Conservation (phyloP, 1,140 invertebrate genomes). For the Drosophila ironensis region DNA sequence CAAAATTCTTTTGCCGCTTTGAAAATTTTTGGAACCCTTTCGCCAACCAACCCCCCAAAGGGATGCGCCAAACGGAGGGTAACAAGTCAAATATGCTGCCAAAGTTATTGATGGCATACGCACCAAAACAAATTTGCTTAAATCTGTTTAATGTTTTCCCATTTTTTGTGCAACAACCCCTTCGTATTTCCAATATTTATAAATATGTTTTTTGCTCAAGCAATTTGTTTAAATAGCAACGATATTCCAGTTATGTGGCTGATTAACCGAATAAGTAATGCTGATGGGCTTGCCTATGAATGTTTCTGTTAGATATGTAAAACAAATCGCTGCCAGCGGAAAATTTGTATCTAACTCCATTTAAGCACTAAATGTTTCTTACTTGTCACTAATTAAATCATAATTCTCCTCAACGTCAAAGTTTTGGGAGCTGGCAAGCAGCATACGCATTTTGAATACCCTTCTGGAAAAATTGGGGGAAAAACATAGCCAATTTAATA, state of each 20-base stretch:
- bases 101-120: conserved; percentile 76
- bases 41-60: conserved; percentile 9
- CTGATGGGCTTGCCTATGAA: conserved; percentile 34
- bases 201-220: conserved; percentile 42
- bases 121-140: conserved; percentile 79
- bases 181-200: conserved; percentile 40
- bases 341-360: too few relatives aligned
- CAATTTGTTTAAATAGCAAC: conserved; percentile 17
- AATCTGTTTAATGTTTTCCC: conserved; percentile 77
- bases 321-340: neutral
- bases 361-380: neutral
- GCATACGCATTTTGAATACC: conserved; percentile 18
- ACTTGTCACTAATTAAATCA: conserved; percentile 1
- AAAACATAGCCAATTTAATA: too few relatives aligned
- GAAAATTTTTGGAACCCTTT: conserved; percentile 32
- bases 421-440: too few relatives aligned
- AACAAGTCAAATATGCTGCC: conserved; percentile 70
- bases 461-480: too few relatives aligned
- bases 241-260: conserved; percentile 13
- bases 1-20: conserved; percentile 1
- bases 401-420: conserved; percentile 22
- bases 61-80: neutral
- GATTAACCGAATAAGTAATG: conserved; percentile 65
- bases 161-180: conserved; percentile 62
- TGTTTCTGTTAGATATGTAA: conserved; percentile 14